Percentiles rank a stretch among this genome's conserved stretches.
Conservation (phyloP, 2,888 invertebrate species). For the Anoplius nigerrimus region DNA sequence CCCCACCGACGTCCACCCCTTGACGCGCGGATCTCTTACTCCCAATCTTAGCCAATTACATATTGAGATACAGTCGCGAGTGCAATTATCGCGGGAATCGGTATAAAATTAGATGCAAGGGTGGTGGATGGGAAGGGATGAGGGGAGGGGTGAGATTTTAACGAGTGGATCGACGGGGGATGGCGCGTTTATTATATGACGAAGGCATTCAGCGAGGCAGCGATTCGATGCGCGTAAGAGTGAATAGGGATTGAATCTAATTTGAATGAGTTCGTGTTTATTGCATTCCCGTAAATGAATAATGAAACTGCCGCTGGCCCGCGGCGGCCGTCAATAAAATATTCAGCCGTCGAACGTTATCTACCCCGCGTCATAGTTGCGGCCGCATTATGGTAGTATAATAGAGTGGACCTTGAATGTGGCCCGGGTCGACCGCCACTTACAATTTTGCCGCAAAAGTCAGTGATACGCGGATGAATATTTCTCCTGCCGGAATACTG, state of each 20-base stretch:
- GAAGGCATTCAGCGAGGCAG: neutral
- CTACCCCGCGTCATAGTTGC: too few relatives aligned
- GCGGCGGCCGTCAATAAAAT: too few relatives aligned
- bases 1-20: too few relatives aligned
- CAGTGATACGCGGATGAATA: too few relatives aligned
- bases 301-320: too few relatives aligned
- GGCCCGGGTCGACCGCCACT: too few relatives aligned
- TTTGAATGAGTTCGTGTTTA: neutral
- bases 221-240: neutral
- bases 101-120: conserved; percentile 14
- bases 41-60: conserved; percentile 20
- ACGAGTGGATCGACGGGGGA: conserved; percentile 23
- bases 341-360: too few relatives aligned
- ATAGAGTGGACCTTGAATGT: too few relatives aligned
- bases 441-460: too few relatives aligned
- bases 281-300: neutral
- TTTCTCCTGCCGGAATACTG: too few relatives aligned
- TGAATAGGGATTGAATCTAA: conserved; percentile 4
- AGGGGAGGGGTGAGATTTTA: conserved; percentile 25
- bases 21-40: too few relatives aligned
- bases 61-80: conserved; percentile 5
- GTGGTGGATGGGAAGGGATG: neutral
- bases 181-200: conserved; percentile 12
- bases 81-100: conserved; percentile 29
- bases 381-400: too few relatives aligned